phyloP scores from a whole-genome alignment of 1,140 invertebrate species.

The Mizuhopecten yessoensis region DNA sequence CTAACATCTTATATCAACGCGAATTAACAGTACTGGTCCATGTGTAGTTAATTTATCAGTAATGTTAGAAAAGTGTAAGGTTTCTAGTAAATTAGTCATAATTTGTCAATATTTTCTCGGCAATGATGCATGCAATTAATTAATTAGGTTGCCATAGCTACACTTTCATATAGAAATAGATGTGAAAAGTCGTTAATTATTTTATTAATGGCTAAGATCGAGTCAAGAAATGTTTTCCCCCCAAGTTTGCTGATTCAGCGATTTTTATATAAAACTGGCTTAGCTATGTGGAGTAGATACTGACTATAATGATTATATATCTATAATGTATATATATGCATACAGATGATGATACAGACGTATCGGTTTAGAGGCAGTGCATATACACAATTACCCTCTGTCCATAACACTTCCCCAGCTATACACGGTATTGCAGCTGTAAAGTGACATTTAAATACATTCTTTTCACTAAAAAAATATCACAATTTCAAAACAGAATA shows the following conservation, averaged over 20 bases:
- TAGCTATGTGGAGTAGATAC: background rate
- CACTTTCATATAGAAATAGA: background rate
- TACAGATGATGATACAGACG: background rate
- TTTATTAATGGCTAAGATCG: background rate
- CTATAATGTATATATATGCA: background rate
- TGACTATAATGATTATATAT: background rate
- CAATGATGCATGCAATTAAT: background rate
- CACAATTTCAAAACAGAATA: too few relatives aligned
- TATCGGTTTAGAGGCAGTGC: background rate
- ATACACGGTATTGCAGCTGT: background rate
- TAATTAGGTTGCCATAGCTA: background rate
- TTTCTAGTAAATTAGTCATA: background rate
- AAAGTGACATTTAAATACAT: background rate
- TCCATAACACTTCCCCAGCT: conserved; percentile 7
- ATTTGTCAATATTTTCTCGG: background rate
- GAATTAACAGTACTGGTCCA: too few relatives aligned
- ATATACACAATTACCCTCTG: conserved; percentile 23
- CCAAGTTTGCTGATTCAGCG: background rate
- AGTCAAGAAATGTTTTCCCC: background rate
- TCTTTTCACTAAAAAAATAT: background rate
- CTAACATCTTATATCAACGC: too few relatives aligned
- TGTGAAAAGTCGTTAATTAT: background rate
- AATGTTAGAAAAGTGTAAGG: too few relatives aligned
- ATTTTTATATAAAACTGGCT: background rate
- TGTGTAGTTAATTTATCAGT: too few relatives aligned